Evolutionary conservation across 2,888 invertebrate genomes (phyloP).

Genomic region (Chironomus tentans): DNA sequence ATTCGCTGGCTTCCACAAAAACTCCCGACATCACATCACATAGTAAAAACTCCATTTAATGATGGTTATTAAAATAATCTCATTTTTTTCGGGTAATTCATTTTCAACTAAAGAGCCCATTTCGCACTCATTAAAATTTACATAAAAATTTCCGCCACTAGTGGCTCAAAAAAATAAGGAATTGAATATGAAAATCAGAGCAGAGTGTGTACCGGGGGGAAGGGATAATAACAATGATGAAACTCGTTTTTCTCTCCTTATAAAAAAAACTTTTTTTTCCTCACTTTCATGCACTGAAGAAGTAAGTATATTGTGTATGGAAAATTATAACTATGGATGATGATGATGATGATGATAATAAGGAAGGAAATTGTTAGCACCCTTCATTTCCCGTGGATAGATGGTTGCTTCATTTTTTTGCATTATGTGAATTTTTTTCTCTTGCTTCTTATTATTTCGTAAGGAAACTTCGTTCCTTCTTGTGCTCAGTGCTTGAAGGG

Average conservation of each 20-base stretch:
- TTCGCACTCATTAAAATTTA: background rate
- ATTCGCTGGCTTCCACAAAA: background rate
- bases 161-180: background rate
- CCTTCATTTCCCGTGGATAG: constrained; percentile 1
- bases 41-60: background rate
- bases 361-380: constrained; percentile 26
- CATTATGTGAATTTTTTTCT: background rate
- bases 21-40: no score
- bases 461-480: background rate
- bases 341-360: constrained; percentile 15
- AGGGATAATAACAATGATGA: background rate
- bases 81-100: no score
- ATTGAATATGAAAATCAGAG: background rate
- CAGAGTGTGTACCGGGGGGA: background rate
- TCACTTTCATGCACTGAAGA: background rate
- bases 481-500: background rate
- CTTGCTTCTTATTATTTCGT: background rate
- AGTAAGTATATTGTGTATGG: background rate
- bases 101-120: background rate
- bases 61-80: background rate
- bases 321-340: constrained; percentile 1
- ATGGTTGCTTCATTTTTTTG: background rate
- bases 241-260: background rate
- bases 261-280: background rate
- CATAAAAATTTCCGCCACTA: background rate